These are phyloP conservation scores for Amphiura filiformis DNA, from an alignment of 35 echinoderm and acorn worm genomes.

Conservation along the genomic window DNA sequence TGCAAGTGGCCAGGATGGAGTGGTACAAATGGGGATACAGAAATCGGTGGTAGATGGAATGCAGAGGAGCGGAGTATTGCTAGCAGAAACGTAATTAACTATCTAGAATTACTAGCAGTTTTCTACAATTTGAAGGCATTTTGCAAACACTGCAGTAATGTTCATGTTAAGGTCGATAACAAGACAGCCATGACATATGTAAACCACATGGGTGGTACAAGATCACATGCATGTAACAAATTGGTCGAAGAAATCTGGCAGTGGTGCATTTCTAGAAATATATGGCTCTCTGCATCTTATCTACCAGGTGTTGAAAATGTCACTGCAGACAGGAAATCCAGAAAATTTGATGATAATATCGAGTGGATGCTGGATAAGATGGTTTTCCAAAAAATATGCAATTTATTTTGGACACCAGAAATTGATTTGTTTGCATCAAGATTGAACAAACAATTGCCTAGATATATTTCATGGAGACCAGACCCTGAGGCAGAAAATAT, in stretches of 20 bases:
- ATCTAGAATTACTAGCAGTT: conserved; percentile 63
- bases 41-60: neutral
- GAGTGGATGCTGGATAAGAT: conserved; percentile 39
- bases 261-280: conserved; percentile 52
- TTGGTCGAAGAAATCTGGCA: conserved; percentile 48
- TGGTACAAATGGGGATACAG: neutral
- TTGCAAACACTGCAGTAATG: neutral
- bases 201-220: conserved; percentile 60
- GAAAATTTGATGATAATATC: conserved; percentile 43
- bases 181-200: conserved; percentile 64
- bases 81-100: conserved; percentile 33
- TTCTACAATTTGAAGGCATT: conserved; percentile 39
- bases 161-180: conserved; percentile 56
- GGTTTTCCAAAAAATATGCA: conserved; percentile 19
- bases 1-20: neutral
- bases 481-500: conserved; percentile 58
- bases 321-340: conserved; percentile 54
- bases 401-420: conserved; percentile 37
- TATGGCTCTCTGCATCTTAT: conserved; percentile 57
- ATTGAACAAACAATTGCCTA: conserved; percentile 44
- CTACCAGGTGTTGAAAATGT: conserved; percentile 54
- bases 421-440: conserved; percentile 76
- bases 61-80: neutral
- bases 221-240: conserved; percentile 38
- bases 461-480: conserved; percentile 82